These are phyloP conservation scores for Hemichromis elongatus DNA, from an alignment of 2,113 vertebrate species.

Conservation along the genomic window DNA sequence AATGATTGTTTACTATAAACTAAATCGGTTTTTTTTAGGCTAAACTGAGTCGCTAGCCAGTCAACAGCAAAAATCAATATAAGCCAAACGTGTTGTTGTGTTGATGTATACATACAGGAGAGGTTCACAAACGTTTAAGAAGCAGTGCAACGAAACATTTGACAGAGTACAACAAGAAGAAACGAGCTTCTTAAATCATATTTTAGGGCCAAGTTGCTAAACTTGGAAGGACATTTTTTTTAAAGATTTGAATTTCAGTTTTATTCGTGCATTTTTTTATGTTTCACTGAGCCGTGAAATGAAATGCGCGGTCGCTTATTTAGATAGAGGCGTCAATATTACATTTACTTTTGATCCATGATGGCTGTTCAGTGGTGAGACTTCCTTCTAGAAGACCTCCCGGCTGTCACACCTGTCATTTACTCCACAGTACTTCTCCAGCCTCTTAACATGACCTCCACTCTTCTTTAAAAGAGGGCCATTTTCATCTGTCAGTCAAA, in stretches of 20 bases:
- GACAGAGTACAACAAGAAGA: not conserved
- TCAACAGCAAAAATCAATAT: not conserved
- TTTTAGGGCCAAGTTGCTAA: not conserved
- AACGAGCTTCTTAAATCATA: not conserved
- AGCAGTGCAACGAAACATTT: not conserved
- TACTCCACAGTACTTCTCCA: not conserved
- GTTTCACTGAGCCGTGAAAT: not conserved
- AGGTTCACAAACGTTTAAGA: not conserved
- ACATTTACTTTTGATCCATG: not conserved
- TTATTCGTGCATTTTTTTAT: not conserved
- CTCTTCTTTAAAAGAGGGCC: not conserved
- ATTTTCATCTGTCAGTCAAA: fast-evolving
- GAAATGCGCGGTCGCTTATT: not conserved
- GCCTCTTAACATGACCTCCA: not conserved
- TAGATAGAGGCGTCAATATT: fast-evolving
- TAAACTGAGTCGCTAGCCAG: not conserved
- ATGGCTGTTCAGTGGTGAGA: not conserved
- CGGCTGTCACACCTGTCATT: fast-evolving
- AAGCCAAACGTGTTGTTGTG: not conserved
- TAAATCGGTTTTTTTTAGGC: not conserved
- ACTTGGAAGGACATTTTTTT: not conserved
- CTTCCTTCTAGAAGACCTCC: not conserved
- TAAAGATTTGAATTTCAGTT: fast-evolving
- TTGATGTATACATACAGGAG: fast-evolving
- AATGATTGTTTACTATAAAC: fast-evolving